Evolutionary conservation across 2,888 invertebrate genomes (phyloP), one percentile per base, ranked within the genome.

Genomic region (Pardosa pseudoannulata): DNA sequence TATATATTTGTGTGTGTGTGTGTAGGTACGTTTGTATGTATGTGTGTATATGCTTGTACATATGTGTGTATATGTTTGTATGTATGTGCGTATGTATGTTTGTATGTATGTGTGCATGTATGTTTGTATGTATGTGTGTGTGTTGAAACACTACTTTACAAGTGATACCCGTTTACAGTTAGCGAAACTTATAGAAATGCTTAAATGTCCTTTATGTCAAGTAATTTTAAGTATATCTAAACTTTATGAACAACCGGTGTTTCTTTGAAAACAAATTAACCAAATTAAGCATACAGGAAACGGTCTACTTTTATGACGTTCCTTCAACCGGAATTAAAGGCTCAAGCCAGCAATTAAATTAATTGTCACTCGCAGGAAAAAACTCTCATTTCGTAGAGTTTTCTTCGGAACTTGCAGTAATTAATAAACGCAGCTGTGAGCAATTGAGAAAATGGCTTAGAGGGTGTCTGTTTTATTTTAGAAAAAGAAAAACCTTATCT

Each of bases 351-450:
- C 56, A 56, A 56, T 23, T 56, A 56, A 56, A 23, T 56, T 56
- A 56, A 56, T 56, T 23, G 56, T 1, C 56, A 23, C 56, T 3
- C 3, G 23, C 7, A 23, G 23, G 23, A 56, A 56, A 56, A 56
- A 23, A 23, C 6, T 56, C 2, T 56, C 16, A 56, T 23, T 16
- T 56, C 11, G 23, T 46, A 16, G 7, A 16, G 7, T 23, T 56
- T 56, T 56, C 56, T 23, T 6, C 7, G 56, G 23, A 56, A 56
- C 19, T 56, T 7, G 6, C 5, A 56, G 56, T 56, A 56, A 56
- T 56, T 56, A 56, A 56, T 56, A 56, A 56, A 56, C 56, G 56
- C 56, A 56, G 56, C 56, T 56, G 56, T 23, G 23, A 23, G 56
- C 56, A 56, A 23, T 56, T 56, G 19, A 56, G 23, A 6, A 56